Base-by-base conservation (phyloP, 1,140 invertebrate species). In the Trachymyrmex septentrionalis region DNA sequence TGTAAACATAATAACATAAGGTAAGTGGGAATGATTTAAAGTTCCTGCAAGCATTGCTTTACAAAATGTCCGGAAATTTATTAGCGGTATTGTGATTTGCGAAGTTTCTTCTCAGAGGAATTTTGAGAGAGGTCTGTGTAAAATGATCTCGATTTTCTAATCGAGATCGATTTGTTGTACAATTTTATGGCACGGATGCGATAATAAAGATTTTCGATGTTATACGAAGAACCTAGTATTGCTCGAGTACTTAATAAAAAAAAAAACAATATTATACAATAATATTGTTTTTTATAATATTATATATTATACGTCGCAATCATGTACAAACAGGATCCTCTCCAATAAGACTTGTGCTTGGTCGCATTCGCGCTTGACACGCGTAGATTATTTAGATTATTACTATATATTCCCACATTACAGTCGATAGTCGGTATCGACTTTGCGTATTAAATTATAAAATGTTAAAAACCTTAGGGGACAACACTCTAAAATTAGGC, bases 111-210 rank as follows among this genome's bases (percentile, higher is more conserved):
- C 0, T 14, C n/a, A 30, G 19, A 30, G 4, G 1, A 72, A 63
- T 75, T 50, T 73, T 19, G 21, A 69, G 69, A 75, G 4, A 19
- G 3, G 1, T 61, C 24, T 61, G 14, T 72, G 24, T 61, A 73
- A 82, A 30, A 55, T n/a, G 24, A 81, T 71, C 30, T 71, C 44
- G 34, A 57, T 27, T 21, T 69, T 30, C 12, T 27, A 7, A 72
- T 67, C 57, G 53, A 64, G 44, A 88, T 50, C 16, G 44, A 85
- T 63, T 53, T 30, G 10, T 81, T 92, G 80, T 92, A 93, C 92
- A 93, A 92, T 85, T 92, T 92, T 92, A 93, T 93, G 92, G 93
- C 93, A 93, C 93, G 87, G 69, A 91, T 14, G 87, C 63, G 87
- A 86, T 87, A 90, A 91, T 91, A 87, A 90, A 90, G 59, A 85